Evolutionary conservation across 2,113 vertebrate species (phyloP).

Genomic region (Scatophagus argus): DNA sequence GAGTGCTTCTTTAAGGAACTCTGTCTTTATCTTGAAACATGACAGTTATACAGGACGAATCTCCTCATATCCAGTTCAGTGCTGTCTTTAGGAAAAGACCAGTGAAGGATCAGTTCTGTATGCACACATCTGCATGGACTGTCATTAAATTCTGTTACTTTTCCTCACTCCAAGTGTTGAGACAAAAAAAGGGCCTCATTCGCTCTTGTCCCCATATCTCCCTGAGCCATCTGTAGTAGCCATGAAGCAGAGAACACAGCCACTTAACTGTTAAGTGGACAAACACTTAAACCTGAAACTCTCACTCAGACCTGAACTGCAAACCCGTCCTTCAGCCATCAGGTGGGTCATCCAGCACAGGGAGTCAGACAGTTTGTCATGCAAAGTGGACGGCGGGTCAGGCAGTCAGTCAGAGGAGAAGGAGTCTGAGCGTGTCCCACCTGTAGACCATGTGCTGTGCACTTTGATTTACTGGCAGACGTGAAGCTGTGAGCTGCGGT

Average conservation of each 20-base stretch:
- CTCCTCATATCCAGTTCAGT: conserved; percentile 17
- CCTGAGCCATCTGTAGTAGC: conserved; percentile 71
- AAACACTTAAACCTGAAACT: conserved; percentile 69
- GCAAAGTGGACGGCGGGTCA: conserved; percentile 4
- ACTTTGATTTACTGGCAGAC: conserved; percentile 74
- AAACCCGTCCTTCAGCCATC: conserved; percentile 39
- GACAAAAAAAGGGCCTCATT: conserved; percentile 20
- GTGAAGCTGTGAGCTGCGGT: conserved; percentile 46
- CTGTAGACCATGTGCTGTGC: conserved; percentile 74
- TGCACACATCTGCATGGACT: conserved; percentile 1
- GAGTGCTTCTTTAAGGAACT: conserved; percentile 17
- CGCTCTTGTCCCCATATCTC: conserved; percentile 63
- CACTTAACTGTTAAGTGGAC: conserved; percentile 82
- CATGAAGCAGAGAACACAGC: conserved; percentile 61
- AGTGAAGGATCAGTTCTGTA: not conserved
- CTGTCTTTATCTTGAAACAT: conserved; percentile 17
- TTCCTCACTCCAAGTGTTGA: not conserved
- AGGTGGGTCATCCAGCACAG: conserved; percentile 56
- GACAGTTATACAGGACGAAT: conserved; percentile 32
- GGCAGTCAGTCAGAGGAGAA: conserved; percentile 21
- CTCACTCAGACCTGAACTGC: conserved; percentile 41
- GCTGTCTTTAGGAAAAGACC: no score
- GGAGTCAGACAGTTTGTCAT: conserved; percentile 57
- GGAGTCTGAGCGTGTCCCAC: conserved; percentile 55
- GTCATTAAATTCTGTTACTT: conserved; percentile 16